Percentiles rank a stretch among this genome's conserved stretches.
Evolutionary conservation across 2,797 vertebrate species (phyloP).

Genomic region (Danionella dracula): DNA sequence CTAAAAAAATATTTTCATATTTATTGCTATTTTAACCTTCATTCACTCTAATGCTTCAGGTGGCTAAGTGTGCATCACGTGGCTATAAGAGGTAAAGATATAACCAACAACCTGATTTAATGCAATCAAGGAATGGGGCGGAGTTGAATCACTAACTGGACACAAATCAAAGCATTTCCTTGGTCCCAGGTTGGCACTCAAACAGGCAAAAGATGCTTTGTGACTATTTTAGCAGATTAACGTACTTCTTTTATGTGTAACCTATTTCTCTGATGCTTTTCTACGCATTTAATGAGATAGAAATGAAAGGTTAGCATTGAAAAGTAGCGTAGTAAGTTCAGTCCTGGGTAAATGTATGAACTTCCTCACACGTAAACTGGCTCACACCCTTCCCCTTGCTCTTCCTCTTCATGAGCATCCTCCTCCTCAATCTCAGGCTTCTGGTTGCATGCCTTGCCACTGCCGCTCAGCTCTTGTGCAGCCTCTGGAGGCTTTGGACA

Average conservation of each 20-base stretch:
- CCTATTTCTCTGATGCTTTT: constrained; percentile 4
- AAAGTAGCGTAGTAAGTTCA: not conserved
- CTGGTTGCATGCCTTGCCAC: constrained; percentile 42
- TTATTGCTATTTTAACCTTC: too few species aligned
- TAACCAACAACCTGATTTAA: too few species aligned
- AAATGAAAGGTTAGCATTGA: not conserved
- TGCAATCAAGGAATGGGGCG: constrained; percentile 34
- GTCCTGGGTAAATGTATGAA: not conserved
- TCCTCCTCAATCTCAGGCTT: constrained; percentile 66
- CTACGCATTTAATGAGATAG: not conserved
- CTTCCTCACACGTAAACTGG: constrained; percentile 87
- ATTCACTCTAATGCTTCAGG: constrained; percentile 32
- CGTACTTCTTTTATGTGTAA: constrained; percentile 41
- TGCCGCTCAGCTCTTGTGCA: constrained; percentile 37
- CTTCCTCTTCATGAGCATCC: constrained; percentile 60
- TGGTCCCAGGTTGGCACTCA: constrained; percentile 62
- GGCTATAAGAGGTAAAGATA: constrained; percentile 6
- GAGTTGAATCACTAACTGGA: too few species aligned
- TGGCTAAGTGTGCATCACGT: constrained; percentile 21
- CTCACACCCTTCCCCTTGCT: constrained; percentile 83
- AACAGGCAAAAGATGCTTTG: constrained; percentile 44
- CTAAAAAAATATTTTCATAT: too few species aligned
- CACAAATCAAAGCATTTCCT: too few species aligned
- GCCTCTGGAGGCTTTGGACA: constrained; percentile 86
- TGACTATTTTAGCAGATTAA: constrained; percentile 41